Percentiles rank a stretch among this genome's conserved stretches.
Conservation (phyloP, 2,888 invertebrate genomes). For the Heliconius ismenius region DNA sequence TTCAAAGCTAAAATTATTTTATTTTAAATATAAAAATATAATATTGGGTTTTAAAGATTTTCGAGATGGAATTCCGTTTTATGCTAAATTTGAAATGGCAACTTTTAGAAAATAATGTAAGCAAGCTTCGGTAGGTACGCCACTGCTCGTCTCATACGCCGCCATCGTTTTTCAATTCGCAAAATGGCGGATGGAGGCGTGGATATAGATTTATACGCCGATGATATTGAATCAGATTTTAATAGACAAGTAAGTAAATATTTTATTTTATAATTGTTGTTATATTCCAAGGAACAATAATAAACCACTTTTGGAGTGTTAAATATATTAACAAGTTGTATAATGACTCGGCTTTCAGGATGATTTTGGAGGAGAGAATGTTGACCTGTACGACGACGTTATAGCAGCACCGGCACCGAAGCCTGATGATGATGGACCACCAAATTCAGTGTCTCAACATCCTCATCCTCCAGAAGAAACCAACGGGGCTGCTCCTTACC, state of each 20-base stretch:
- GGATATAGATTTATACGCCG: constrained; percentile 98
- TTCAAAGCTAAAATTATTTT: background rate
- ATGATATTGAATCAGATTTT: constrained; percentile 97
- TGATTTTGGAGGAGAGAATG: constrained; percentile 92
- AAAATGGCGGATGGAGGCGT: constrained; percentile 96
- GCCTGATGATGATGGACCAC: constrained; percentile 82
- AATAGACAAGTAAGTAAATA: constrained; percentile 69
- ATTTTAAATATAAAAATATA: background rate
- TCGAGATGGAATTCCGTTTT: background rate
- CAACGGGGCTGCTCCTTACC: constrained; percentile 85
- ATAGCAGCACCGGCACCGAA: constrained; percentile 89
- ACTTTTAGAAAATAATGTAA: constrained; percentile 9
- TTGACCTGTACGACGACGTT: constrained; percentile 97
- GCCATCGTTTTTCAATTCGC: constrained; percentile 51
- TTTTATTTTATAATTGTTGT: constrained; percentile 49
- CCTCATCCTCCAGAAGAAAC: constrained; percentile 84
- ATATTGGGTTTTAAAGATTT: background rate
- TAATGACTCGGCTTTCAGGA: constrained; percentile 79
- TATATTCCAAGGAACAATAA: background rate
- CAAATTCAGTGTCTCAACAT: constrained; percentile 80
- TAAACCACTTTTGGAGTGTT: constrained; percentile 2
- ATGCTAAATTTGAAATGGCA: background rate
- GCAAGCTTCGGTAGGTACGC: background rate
- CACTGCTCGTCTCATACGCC: constrained; percentile 2
- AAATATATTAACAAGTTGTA: constrained; percentile 9